Evolutionary conservation across 2,888 invertebrate species (phyloP), one percentile per base, ranked within the genome.

Genomic region (Drosophila suboccidentalis): DNA sequence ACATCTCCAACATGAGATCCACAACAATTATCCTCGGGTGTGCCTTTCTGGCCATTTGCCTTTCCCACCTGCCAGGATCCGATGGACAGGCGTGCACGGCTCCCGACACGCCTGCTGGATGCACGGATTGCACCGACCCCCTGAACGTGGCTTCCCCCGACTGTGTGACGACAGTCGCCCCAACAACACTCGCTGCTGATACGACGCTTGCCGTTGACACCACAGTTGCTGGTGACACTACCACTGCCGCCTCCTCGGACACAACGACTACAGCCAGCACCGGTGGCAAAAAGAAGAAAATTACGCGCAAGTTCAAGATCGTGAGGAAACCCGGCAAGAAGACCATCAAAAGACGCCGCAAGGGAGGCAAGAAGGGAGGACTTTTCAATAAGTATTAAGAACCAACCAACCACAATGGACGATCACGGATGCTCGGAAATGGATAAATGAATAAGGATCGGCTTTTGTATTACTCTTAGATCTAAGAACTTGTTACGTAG

Each of bases 21-120:
- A 50, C 19, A 43, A 22, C 38, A 26, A 17, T 70, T 17, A 13
- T 38, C 4, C 19, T 69, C 2, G 38, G 34, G 34, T 75, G 76
- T 39, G 76, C 44, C 34, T 17, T 75, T 11, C 6, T 74, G 41
- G 71, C 59, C 22, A 38, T 75, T 3, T 51, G 41, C 47, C 15
- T 76, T 0, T 34, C 39, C 36, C 15, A 46, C 15, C 3, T 74
- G 26, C 73, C 76, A 34, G 17, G 3, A 9, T 15, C n/a, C 50
- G 9, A 38, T n/a, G 65, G 34, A 9, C 36, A n/a, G 13, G 50
- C 55, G 0, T 61, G 61, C 10, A 54, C 61, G 13, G 59, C 29
- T 6, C 19, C 59, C n/a, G 54, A 17, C 29, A 5, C 8, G 0
- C 47, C 58, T 3, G 3, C n/a, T 1, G 49, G 59, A 3, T 55